Conservation (phyloP, 2,113 vertebrate genomes). For the Crotalus tigris region DNA sequence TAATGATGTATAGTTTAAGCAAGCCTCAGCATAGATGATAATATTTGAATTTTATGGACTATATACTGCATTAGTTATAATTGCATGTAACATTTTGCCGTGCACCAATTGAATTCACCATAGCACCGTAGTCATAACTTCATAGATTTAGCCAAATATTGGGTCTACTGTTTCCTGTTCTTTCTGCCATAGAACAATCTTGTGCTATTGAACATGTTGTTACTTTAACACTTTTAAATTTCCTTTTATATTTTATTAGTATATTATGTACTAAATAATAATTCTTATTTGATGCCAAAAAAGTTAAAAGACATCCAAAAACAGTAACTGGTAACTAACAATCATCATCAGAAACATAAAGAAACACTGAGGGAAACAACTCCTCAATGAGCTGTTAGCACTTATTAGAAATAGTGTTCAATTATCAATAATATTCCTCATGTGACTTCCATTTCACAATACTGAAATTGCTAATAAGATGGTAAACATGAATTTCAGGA, state of each 20-base stretch:
- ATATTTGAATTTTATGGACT: too few species aligned
- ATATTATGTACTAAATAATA: neutral
- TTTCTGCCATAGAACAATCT: neutral
- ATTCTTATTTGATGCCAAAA: neutral
- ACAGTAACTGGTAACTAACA: neutral
- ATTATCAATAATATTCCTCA: neutral
- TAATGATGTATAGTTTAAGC: too few species aligned
- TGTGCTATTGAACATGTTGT: neutral
- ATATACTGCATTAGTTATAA: too few species aligned
- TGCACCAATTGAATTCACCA: neutral
- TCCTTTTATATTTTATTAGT: neutral
- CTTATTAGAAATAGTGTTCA: neutral
- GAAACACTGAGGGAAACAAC: neutral
- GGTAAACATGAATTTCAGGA: conserved; percentile 10
- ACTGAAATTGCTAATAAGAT: conserved; percentile 23
- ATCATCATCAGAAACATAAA: neutral
- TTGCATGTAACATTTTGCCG: neutral
- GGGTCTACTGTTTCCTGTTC: neutral
- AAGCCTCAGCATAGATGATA: too few species aligned
- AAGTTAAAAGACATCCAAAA: neutral
- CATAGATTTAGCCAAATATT: neutral
- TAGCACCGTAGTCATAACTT: neutral
- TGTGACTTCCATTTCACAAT: conserved; percentile 13
- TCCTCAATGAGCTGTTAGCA: conserved; percentile 1
- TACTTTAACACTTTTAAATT: neutral